Conservation (phyloP, 2,888 invertebrate genomes). For the Harpagoxenus sublaevis region DNA sequence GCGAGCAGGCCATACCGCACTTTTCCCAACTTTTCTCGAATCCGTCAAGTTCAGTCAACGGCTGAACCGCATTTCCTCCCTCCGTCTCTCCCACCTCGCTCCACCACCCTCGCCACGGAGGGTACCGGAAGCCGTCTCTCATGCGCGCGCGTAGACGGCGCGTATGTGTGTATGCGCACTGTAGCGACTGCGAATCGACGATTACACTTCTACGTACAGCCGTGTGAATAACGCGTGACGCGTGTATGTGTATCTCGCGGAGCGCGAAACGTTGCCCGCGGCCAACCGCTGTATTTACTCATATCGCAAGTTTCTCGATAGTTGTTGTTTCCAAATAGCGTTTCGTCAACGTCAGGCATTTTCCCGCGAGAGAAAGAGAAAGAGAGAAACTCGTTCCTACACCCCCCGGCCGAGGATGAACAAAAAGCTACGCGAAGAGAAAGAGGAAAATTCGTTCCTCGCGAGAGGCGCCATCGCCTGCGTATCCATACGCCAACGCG, state of each 20-base stretch:
- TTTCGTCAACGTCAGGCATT: conserved; percentile 79
- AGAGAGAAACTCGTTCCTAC: conserved; percentile 18
- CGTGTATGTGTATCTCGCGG: conserved; percentile 45
- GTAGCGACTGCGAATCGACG: conserved; percentile 52
- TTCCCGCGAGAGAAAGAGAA: conserved; percentile 48
- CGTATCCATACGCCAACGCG: conserved; percentile 59
- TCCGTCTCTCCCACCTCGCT: conserved; percentile 64
- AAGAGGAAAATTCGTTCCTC: conserved; percentile 71
- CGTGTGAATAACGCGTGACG: conserved; percentile 42
- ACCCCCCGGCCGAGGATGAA: conserved; percentile 24
- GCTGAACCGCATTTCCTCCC: conserved; percentile 76
- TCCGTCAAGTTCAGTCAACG: conserved; percentile 81
- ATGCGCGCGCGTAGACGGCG: conserved; percentile 39
- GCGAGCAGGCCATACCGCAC: conserved; percentile 73
- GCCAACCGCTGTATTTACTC: conserved; percentile 77
- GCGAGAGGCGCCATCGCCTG: conserved; percentile 60
- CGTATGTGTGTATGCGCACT: conserved; percentile 1
- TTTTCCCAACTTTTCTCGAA: conserved; percentile 80
- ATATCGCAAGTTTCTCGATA: conserved; percentile 79
- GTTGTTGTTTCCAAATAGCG: conserved; percentile 78
- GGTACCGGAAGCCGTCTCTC: conserved; percentile 67
- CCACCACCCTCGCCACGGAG: conserved; percentile 59
- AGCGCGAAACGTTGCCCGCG: conserved; percentile 72
- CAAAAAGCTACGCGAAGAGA: conserved; percentile 66
- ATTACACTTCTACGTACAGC: conserved; percentile 57